Evolutionary conservation across 2,797 vertebrate genomes (phyloP).

Genomic region (Rhincodon typus): DNA sequence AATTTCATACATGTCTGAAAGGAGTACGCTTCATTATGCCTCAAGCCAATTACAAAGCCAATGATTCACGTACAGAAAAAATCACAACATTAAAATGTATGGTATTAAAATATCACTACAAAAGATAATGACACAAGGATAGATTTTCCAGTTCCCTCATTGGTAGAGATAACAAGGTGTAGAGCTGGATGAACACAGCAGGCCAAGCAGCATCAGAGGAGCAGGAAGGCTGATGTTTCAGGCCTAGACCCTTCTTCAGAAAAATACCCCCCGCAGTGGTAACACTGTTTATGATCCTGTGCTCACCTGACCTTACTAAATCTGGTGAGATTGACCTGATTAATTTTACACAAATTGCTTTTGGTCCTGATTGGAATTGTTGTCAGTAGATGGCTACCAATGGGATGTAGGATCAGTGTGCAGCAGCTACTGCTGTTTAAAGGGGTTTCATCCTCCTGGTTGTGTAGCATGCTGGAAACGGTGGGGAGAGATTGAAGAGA

Average conservation of each 20-base stretch:
- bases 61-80: not conserved
- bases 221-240: too few relatives aligned
- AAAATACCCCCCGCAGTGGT: too few relatives aligned
- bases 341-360: not conserved
- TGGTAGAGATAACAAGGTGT: not conserved
- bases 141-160: not conserved
- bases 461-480: not conserved
- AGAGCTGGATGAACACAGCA: too few relatives aligned
- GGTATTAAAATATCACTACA: not conserved
- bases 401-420: not conserved
- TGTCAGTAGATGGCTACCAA: not conserved
- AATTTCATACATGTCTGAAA: constrained; percentile 12
- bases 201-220: too few relatives aligned
- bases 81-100: constrained; percentile 2
- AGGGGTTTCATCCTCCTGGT: not conserved
- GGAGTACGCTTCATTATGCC: constrained; percentile 19
- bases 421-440: not conserved
- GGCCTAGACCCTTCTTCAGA: too few relatives aligned
- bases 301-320: not conserved
- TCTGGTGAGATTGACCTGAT: not conserved
- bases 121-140: not conserved
- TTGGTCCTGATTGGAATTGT: not conserved
- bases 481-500: not conserved
- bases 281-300: not conserved
- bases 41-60: constrained; percentile 8